Base-by-base conservation (phyloP, 2,888 invertebrate genomes). In the Diloba caeruleocephala region DNA sequence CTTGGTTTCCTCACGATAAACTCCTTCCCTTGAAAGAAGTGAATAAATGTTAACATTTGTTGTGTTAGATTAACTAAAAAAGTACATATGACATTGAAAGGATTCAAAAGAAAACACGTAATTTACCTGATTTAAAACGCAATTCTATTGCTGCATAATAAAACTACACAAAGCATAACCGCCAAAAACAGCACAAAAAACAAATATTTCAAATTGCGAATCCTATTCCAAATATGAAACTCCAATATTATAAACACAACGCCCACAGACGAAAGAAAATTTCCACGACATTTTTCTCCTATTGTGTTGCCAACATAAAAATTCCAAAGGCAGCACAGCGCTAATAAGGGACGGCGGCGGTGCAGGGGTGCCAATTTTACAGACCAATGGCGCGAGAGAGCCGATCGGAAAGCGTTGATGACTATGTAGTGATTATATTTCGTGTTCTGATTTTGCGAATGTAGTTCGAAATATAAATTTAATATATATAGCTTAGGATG, bases 311-410 rank as follows among this genome's bases (percentile, higher is more conserved):
- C 74, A 76, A 69, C 70, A 74, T 76, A 75, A 76, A 79, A 81
- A 79, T 61, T 71, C 71, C 65, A 61, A 71, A 45, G 57, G 53
- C 43, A 65, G 49, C 45, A 63, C 43, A 65, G 49, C 45, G 63
- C 58, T 71, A 72, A 73, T 69, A 65, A 68, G 61, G 65, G 67
- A 41, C 61, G 56, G 59, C 50, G 69, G 53, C 33, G 58, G 67
- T 65, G 64, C 67, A 69, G 69, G 73, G 73, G 74, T 69, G 76
- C 66, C 81, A 86, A 86, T 86, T 86, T 86, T 68, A 77, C 85
- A 65, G 77, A 49, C 66, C 85, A 82, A 39, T 79, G 84, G 71
- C 58, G 71, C 82, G 84, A 63, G 64, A 76, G 76, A 76, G 61
- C 70, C 74, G 81, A 82, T 81, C 76, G 74, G 76, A 65, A 74